These are phyloP conservation scores for Monopis laevigella DNA, from an alignment of 2,888 invertebrate genomes.

Conservation along the genomic window DNA sequence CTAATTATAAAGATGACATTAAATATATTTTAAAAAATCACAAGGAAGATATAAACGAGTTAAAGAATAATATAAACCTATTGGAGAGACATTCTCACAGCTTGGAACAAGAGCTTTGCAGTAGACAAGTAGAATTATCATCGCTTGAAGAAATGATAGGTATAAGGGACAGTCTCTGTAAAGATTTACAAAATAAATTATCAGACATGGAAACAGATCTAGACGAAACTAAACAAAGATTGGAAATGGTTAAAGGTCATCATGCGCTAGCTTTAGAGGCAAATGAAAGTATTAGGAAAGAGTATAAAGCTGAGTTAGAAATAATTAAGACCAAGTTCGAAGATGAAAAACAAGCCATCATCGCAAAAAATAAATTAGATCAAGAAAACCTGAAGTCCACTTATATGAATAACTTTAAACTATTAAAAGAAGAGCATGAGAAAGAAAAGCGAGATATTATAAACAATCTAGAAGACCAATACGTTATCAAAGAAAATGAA, in stretches of 20 bases:
- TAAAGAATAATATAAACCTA: constrained; percentile 34
- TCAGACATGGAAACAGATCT: constrained; percentile 39
- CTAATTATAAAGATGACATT: constrained; percentile 17
- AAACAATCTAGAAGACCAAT: constrained; percentile 38
- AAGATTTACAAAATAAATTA: constrained; percentile 53
- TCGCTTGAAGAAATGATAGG: constrained; percentile 52
- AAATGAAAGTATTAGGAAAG: constrained; percentile 58
- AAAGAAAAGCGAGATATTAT: constrained; percentile 46
- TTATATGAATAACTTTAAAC: constrained; percentile 39
- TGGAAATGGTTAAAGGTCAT: constrained; percentile 61
- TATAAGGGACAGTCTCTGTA: constrained; percentile 52
- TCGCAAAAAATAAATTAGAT: constrained; percentile 41
- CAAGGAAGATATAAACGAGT: constrained; percentile 23
- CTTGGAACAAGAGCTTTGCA: constrained; percentile 46
- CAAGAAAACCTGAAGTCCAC: constrained; percentile 43
- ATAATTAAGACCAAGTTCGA: constrained; percentile 49
- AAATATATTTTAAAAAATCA: constrained; percentile 13
- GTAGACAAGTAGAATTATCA: constrained; percentile 48
- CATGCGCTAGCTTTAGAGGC: constrained; percentile 58
- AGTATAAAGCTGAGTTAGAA: constrained; percentile 56
- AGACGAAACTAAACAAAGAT: constrained; percentile 49
- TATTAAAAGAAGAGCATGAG: constrained; percentile 37
- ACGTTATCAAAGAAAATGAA: constrained; percentile 41
- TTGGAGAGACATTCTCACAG: constrained; percentile 43
- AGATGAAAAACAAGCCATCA: constrained; percentile 49